A percentile compares a stretch with the other conserved stretches of the same genome.
Conservation (phyloP, 2,113 vertebrate genomes). For the Carollia perspicillata region DNA sequence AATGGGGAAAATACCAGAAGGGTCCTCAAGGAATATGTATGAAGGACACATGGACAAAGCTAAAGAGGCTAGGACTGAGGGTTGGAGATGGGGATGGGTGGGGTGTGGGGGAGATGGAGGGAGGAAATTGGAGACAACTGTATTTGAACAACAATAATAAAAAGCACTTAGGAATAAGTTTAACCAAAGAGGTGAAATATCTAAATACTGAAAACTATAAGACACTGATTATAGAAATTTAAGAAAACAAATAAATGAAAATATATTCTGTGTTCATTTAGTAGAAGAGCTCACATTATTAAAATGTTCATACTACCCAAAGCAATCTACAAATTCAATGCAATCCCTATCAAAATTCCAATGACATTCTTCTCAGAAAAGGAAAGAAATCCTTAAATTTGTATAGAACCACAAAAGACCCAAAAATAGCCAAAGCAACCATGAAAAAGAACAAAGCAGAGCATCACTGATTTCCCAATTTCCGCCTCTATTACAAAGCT, state of each 20-base stretch:
- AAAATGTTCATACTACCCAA: not conserved
- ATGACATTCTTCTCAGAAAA: not conserved
- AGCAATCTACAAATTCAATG: not conserved
- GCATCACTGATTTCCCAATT: not conserved
- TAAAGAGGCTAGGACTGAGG: no score
- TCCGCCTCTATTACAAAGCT: not conserved
- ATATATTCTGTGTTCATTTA: not conserved
- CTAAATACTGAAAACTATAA: not conserved
- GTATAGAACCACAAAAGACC: not conserved
- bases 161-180: not conserved
- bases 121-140: no score
- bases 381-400: not conserved
- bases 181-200: not conserved
- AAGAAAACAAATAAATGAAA: not conserved
- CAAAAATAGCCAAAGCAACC: not conserved
- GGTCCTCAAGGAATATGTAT: no score
- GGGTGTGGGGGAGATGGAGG: no score
- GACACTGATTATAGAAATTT: not conserved
- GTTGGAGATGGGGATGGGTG: no score
- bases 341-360: not conserved
- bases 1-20: no score
- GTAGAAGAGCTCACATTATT: not conserved
- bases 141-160: no score
- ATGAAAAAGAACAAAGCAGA: not conserved
- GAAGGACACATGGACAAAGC: no score